phyloP scores from a whole-genome alignment of 2,797 vertebrate species.

The Gallirallus australis region DNA sequence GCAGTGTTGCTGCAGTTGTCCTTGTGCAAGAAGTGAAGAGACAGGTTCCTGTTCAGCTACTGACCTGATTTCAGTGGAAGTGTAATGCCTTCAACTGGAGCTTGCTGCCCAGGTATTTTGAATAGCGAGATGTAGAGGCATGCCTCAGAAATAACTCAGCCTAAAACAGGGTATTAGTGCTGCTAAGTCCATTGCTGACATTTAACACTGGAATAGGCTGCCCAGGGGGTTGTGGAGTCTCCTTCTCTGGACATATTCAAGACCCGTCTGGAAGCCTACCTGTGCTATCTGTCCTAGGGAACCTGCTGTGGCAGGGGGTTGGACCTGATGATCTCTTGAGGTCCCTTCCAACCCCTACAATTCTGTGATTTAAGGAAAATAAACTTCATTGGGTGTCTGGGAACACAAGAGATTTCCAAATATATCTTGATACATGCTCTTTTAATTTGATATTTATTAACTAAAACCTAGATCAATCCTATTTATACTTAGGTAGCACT shows the following conservation, averaged over 20 bases:
- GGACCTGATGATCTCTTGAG: too few species aligned
- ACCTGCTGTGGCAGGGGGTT: too few species aligned
- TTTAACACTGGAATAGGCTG: background rate
- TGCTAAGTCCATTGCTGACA: background rate
- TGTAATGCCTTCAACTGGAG: background rate
- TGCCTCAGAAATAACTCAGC: background rate
- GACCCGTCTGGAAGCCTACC: too few species aligned
- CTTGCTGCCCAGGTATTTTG: background rate
- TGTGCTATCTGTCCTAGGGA: too few species aligned
- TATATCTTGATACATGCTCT: background rate
- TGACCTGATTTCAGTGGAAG: background rate
- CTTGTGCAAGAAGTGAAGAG: background rate
- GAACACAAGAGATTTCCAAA: background rate
- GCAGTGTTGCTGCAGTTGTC: background rate
- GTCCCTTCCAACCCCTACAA: too few species aligned
- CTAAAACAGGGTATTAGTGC: background rate
- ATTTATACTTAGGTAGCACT: background rate
- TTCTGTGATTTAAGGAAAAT: background rate
- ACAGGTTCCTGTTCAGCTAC: background rate
- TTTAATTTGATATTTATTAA: background rate
- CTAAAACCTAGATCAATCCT: background rate
- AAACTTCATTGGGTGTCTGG: background rate
- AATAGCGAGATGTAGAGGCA: background rate
- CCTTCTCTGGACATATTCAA: too few species aligned
- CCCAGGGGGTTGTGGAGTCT: too few species aligned